Base-by-base conservation (phyloP, 2,113 vertebrate genomes). In the Bujurquina vittata region DNA sequence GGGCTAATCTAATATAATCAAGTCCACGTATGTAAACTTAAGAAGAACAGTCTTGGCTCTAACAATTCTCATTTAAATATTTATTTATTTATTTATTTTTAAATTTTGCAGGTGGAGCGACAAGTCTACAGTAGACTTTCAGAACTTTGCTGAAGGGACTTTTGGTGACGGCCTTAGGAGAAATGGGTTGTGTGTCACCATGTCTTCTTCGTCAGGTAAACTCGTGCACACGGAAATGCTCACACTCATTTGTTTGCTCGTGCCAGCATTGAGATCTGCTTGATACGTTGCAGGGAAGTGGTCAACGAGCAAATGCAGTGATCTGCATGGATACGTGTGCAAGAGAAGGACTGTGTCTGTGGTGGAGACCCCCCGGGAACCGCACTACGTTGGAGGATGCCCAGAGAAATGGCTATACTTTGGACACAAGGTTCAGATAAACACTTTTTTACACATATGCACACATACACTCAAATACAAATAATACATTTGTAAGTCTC, bases 391-490 rank as follows among this genome's bases (percentile, higher is more conserved):
- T 5, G 97, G 96, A 84, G 82, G 79, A 1, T 99, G 98, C 91
- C 98, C 98, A 2, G 96, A 96, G 88, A 96, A 96, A 84, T 99
- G 98, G 98, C 89, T 99, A 1, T 97, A 97, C 89, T 97, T 97
- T 79, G 96, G 96, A 92, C 94, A 96, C 84, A 99, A 99, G 97
- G 98, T 98, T 74, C 40, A 49, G 5, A 81, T 10, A 20, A 79
- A 81, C 4, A 12, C 60, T 57, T 33, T 3, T 2, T 75, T n/a
- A 62, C 14, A 2, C 10, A 22, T 17, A 26, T 43, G 31, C 12
- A 31, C 4, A 0, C 55, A 23, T 57, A 20, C 55, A 56, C 23
- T 37, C 20, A 33, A 56, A 55, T 56, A 17, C 2, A 56, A 22
- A 57, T 57, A 46, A 46, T 46, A 43, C 14, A 46, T 26, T 26